Conservation (phyloP, 2,113 vertebrate genomes). For the Platysternon megacephalum region DNA sequence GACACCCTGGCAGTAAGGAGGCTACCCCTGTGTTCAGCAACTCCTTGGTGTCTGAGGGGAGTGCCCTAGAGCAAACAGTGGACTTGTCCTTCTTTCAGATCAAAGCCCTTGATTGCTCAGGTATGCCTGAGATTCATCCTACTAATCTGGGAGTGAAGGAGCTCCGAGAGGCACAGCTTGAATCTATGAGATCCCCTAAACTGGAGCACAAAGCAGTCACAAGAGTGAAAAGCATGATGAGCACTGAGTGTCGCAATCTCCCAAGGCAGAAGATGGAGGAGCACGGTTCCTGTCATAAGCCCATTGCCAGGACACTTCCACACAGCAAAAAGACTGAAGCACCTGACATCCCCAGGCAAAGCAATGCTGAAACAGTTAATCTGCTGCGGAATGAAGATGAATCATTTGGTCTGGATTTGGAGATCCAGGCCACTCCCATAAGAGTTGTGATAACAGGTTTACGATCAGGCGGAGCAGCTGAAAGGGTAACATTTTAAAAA, state of each 20-base stretch:
- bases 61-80: not conserved
- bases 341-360: constrained; percentile 44
- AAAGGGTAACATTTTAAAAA: constrained; percentile 79
- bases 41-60: constrained; percentile 73
- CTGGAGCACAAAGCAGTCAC: constrained; percentile 86
- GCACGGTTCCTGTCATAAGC: constrained; percentile 47
- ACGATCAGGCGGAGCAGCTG: constrained; percentile 80
- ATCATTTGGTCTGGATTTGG: constrained; percentile 83
- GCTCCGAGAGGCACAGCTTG: constrained; percentile 77
- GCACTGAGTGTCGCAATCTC: constrained; percentile 76
- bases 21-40: constrained; percentile 67
- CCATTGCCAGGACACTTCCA: constrained; percentile 62
- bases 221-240: constrained; percentile 83
- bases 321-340: constrained; percentile 77
- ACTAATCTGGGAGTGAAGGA: constrained; percentile 74
- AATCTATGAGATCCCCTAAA: constrained; percentile 86
- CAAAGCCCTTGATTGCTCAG: constrained; percentile 64
- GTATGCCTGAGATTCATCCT: constrained; percentile 48
- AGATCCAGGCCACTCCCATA: constrained; percentile 83
- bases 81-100: constrained; percentile 78
- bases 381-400: constrained; percentile 78
- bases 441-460: constrained; percentile 82
- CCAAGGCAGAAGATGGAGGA: constrained; percentile 76
- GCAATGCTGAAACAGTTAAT: constrained; percentile 73
- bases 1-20: constrained; percentile 64